These are phyloP conservation scores for Bombyx huttoni DNA, from an alignment of 2,888 invertebrate species.

Conservation along the genomic window DNA sequence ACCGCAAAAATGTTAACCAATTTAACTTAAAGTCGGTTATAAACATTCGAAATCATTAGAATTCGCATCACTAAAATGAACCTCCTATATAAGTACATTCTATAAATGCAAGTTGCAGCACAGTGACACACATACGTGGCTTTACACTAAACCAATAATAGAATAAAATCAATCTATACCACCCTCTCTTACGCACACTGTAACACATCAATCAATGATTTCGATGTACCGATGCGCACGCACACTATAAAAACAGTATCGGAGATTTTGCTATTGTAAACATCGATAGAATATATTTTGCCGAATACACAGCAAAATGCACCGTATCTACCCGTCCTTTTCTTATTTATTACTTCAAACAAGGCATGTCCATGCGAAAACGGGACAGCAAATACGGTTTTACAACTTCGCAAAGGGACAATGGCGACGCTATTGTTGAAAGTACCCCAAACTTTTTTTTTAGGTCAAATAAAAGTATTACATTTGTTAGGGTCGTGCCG, in stretches of 20 bases:
- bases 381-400: slow-evolving; percentile 41
- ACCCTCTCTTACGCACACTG: slow-evolving; percentile 57
- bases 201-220: slow-evolving; percentile 45
- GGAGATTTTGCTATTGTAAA: slow-evolving; percentile 68
- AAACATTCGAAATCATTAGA: too few relatives aligned
- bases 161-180: slow-evolving; percentile 69
- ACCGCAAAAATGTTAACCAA: background rate
- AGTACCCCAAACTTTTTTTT: slow-evolving; percentile 68
- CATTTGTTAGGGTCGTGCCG: slow-evolving; percentile 65
- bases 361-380: slow-evolving; percentile 21
- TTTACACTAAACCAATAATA: slow-evolving; percentile 71
- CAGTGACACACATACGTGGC: slow-evolving; percentile 71
- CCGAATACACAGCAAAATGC: slow-evolving; percentile 48
- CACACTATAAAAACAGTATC: slow-evolving; percentile 38
- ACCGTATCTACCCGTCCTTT: slow-evolving; percentile 31
- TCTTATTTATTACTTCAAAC: slow-evolving; percentile 19
- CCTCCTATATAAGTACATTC: slow-evolving; percentile 43
- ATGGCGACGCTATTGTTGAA: slow-evolving; percentile 65
- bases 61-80: slow-evolving; percentile 2
- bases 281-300: slow-evolving; percentile 64
- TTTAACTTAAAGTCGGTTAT: background rate
- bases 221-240: slow-evolving; percentile 24
- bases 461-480: slow-evolving; percentile 71
- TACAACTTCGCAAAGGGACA: slow-evolving; percentile 63
- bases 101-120: slow-evolving; percentile 35